Conservation (phyloP, 2,113 vertebrate species). For the Catharus bicknelli region DNA sequence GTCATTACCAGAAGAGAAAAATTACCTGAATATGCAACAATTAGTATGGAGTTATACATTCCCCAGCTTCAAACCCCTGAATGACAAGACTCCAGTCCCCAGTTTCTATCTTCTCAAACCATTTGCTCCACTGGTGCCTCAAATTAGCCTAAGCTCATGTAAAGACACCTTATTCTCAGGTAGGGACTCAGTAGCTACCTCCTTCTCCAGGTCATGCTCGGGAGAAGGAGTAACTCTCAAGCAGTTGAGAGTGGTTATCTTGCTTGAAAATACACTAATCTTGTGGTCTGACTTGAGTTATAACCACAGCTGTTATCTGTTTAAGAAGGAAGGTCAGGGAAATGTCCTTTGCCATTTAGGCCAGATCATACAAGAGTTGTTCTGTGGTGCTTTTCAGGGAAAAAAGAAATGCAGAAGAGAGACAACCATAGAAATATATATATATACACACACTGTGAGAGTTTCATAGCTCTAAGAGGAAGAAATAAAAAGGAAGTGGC, state of each 20-base stretch:
- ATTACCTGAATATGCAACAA: neutral
- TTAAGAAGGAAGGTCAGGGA: neutral
- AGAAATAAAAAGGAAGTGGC: neutral
- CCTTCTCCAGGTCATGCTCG: neutral
- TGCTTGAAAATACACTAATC: neutral
- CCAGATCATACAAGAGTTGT: neutral
- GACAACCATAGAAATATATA: rapidly evolving
- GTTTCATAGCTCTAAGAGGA: neutral
- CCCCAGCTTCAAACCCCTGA: neutral
- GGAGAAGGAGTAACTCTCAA: neutral
- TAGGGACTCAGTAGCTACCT: neutral
- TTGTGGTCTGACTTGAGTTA: conserved; percentile 5
- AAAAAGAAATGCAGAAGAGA: neutral
- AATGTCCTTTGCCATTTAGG: neutral
- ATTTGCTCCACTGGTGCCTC: neutral
- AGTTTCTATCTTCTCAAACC: neutral
- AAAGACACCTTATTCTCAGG: neutral
- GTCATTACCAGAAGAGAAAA: conserved; percentile 1
- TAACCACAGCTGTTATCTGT: conserved; percentile 23
- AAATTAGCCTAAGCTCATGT: neutral
- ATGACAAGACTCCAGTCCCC: neutral
- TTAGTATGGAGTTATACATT: neutral
- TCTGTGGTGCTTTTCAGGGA: neutral
- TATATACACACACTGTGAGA: neutral
- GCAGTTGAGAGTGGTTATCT: neutral